Conservation (phyloP, 2,113 vertebrate species). For the Thermophis baileyi region DNA sequence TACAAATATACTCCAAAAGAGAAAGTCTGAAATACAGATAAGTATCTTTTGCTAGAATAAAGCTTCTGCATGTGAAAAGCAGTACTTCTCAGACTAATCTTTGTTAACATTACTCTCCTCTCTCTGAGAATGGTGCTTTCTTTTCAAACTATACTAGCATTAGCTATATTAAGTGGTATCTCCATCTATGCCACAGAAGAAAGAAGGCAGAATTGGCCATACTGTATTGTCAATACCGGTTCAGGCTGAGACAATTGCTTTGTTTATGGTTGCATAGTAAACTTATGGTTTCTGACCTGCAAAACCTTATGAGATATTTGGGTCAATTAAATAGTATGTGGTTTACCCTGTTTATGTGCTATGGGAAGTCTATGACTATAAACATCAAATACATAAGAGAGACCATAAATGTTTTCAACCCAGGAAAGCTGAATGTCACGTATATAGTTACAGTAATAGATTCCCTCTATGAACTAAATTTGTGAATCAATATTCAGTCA, state of each 20-base stretch:
- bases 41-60: neutral
- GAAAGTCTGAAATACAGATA: neutral
- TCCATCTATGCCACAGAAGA: neutral
- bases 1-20: neutral
- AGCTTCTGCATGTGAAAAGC: neutral
- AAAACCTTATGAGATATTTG: neutral
- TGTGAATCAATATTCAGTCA: neutral
- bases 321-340: neutral
- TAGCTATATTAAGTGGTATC: neutral
- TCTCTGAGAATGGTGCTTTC: neutral
- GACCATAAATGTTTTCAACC: neutral
- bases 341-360: neutral
- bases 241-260: neutral
- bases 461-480: neutral
- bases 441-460: neutral
- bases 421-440: neutral
- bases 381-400: neutral
- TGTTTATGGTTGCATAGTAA: neutral
- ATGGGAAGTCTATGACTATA: neutral
- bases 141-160: neutral
- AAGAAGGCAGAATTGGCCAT: neutral
- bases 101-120: neutral
- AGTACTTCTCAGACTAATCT: neutral
- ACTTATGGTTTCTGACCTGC: neutral
- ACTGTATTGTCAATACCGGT: neutral